Evolutionary conservation across 2,797 vertebrate species (phyloP), one percentile per base, ranked within the genome.

Genomic region (Oceanodroma leucorhoa): DNA sequence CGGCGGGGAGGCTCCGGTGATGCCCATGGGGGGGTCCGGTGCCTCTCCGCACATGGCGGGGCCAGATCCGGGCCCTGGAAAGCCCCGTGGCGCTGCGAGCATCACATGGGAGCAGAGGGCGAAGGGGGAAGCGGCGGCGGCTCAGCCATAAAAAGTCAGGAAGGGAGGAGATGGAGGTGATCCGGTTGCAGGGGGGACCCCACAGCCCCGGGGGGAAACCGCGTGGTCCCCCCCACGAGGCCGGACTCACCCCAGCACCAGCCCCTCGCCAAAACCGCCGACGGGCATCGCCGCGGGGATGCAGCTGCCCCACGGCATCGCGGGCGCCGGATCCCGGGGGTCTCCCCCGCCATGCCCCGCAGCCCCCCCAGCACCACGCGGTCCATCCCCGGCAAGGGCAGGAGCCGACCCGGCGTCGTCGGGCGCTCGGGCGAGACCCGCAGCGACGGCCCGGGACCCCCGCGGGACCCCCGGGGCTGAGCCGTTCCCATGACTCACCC

Each of bases 261-360:
- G 29, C 54, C 62, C 72, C 27, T 45, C 3, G 1, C 60, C 51
- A 34, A 55, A 84, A 65, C 50, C 0, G 0, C 23, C 3, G 1
- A 6, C 3, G 2, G 62, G 54, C 54, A 51, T 40, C 11, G 3
- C 51, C 8, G 0, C 0, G 2, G 36, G 61, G 16, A 34, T 0
- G 7, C 14, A 3, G 45, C 29, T 23, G 6, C 70, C 67, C 57
- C 48, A 7, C 10, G 4, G 45, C 32, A 12, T 16, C 2, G 21
- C n/a, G 14, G n/a, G n/a, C 6, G 21, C 9, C 13, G 2, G 54
- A 55, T 55, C 9, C 21, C 3, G 19, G 32, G 32, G 54, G 53
- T 46, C 14, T 29, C 61, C 71, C 26, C 16, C 5, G 2, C 40
- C 19, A 0, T 38, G 19, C 27, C 53, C 45, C 10, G 2, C 38